These are phyloP conservation scores for Digitonthophagus gazella DNA, from an alignment of 2,888 invertebrate species.

Conservation along the genomic window DNA sequence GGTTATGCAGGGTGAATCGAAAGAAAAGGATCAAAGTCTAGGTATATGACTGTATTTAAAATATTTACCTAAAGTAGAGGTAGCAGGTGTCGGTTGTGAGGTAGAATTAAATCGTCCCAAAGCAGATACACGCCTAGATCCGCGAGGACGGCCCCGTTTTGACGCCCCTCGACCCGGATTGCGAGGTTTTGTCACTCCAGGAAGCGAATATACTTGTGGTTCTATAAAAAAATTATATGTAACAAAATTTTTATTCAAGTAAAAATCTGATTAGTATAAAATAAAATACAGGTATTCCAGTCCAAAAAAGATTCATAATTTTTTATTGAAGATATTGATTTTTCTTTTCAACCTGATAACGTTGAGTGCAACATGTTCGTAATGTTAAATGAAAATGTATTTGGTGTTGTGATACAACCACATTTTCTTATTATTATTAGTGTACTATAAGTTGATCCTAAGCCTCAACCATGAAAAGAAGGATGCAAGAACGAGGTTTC, in stretches of 20 bases:
- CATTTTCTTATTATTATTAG: too few relatives aligned
- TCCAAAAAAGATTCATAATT: background rate
- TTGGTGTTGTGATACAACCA: too few relatives aligned
- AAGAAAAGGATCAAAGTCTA: too few relatives aligned
- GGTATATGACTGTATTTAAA: too few relatives aligned
- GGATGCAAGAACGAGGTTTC: too few relatives aligned
- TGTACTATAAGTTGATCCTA: too few relatives aligned
- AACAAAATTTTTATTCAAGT: background rate
- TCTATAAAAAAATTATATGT: conserved; percentile 19
- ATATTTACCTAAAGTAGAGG: background rate
- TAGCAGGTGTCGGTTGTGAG: conserved; percentile 15
- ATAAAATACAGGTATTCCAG: background rate
- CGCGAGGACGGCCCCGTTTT: conserved; percentile 72
- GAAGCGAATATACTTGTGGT: conserved; percentile 45
- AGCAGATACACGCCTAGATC: conserved; percentile 63
- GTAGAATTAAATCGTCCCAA: conserved; percentile 43
- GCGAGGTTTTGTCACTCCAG: conserved; percentile 50
- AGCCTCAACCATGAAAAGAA: too few relatives aligned
- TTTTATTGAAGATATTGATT: too few relatives aligned
- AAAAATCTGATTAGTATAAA: background rate
- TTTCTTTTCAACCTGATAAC: too few relatives aligned
- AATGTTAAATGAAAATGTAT: too few relatives aligned
- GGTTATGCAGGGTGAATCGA: too few relatives aligned
- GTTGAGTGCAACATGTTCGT: too few relatives aligned
- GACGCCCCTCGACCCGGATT: conserved; percentile 57